Base-by-base conservation (phyloP, 2,888 invertebrate species). In the Drosophila nr. perissopoda region DNA sequence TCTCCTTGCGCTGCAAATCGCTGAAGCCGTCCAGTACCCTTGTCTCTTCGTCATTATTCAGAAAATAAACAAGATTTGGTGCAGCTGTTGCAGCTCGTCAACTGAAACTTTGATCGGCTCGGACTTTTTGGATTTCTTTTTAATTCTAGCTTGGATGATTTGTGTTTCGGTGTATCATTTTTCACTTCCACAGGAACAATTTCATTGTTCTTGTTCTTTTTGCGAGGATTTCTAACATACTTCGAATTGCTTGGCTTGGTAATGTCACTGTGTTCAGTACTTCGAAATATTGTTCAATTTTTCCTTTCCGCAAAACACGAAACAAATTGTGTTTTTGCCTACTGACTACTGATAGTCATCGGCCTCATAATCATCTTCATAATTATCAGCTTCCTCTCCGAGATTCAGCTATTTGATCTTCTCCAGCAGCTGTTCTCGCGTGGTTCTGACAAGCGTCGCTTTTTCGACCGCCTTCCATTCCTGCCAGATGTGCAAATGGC, bases 1-100 rank as follows among this genome's bases (percentile, higher is more conserved):
- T 52, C 66, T 89, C 89, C 51, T 82, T 88, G 1, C 92, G 90
- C 27, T 91, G 83, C 8, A 33, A 33, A 4, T 79, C 84, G 4
- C 71, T 69, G 7, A 92, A 65, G 0, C 77, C 82, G 4, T 38
- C 51, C 0, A 92, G 51, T 4, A 83, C 68, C 4, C 77, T 53
- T 27, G 78, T 69, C 2, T 57, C 29, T 2, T 89, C 76, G 13
- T 76, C 70, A 29, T 86, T 73, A 4, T 75, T 78, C 3, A 90
- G 16, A 33, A 92, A 92, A 36, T 91, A 0, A 65, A 48, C 5
- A 92, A 84, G 27, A 45, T 68, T 7, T 75, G 62, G 11, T 90
- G 78, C 33, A 91, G 25, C 1, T 61, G 1, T 31, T 67, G 45
- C 5, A 49, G 8, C 7, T 85, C 77, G 0, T 4, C 8, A 2